phyloP scores from a whole-genome alignment of 1,140 invertebrate species.

The Eupeodes corollae region DNA sequence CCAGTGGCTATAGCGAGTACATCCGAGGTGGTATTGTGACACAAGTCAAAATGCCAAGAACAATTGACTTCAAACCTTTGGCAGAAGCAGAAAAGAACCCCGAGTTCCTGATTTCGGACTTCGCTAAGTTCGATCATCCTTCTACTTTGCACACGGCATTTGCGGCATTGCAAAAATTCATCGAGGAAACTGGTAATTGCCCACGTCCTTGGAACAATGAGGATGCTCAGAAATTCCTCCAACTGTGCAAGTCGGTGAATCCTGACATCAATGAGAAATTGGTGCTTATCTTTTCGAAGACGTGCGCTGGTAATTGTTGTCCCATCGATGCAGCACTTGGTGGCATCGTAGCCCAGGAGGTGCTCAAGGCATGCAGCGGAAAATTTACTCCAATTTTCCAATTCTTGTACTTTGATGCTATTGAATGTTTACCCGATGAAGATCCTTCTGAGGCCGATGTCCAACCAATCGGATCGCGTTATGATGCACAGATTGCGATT shows the following conservation, averaged over 20 bases:
- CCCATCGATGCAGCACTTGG: constrained; percentile 93
- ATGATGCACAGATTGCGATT: constrained; percentile 87
- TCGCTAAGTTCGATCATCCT: constrained; percentile 89
- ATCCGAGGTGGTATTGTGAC: constrained; percentile 79
- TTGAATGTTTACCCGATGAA: constrained; percentile 81
- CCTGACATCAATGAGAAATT: constrained; percentile 57
- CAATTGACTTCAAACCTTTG: constrained; percentile 68
- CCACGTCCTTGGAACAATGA: constrained; percentile 70
- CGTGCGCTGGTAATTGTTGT: constrained; percentile 71
- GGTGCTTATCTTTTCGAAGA: constrained; percentile 63
- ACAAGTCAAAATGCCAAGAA: constrained; percentile 94
- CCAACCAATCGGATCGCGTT: constrained; percentile 59
- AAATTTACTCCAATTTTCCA: constrained; percentile 94
- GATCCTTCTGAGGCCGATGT: constrained; percentile 57
- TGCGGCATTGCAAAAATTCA: constrained; percentile 64
- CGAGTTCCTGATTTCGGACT: constrained; percentile 85
- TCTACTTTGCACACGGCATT: constrained; percentile 85
- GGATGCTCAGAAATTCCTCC: constrained; percentile 67
- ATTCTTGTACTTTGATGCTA: constrained; percentile 92
- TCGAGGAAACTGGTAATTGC: constrained; percentile 42
- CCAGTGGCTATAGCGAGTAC: constrained; percentile 60
- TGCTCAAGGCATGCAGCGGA: constrained; percentile 96
- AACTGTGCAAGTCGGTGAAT: constrained; percentile 42
- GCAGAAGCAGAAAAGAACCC: constrained; percentile 66
- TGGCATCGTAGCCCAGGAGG: constrained; percentile 91